phyloP scores from a whole-genome alignment of 2,888 invertebrate genomes.

The Drosophila melanosoma region DNA sequence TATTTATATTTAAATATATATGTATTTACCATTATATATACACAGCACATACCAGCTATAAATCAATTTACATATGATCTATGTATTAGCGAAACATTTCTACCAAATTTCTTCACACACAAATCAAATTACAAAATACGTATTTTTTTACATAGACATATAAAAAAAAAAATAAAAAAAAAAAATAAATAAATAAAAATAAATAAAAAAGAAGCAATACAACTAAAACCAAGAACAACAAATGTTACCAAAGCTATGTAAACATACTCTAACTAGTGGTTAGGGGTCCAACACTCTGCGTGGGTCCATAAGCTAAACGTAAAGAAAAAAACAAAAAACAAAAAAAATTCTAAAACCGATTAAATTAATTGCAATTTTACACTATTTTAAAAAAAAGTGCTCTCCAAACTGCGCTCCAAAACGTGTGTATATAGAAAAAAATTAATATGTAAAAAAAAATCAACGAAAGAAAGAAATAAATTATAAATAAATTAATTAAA shows the following conservation, averaged over 20 bases:
- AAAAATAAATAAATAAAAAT: constrained; percentile 17
- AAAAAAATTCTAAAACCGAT: not conserved
- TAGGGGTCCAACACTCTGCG: constrained; percentile 33
- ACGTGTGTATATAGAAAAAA: constrained; percentile 42
- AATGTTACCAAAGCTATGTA: constrained; percentile 34
- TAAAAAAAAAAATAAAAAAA: constrained; percentile 20
- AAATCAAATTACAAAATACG: constrained; percentile 12
- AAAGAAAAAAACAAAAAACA: not conserved
- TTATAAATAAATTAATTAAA: not conserved
- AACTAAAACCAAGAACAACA: not conserved
- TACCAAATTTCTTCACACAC: constrained; percentile 24
- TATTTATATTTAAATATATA: constrained; percentile 1
- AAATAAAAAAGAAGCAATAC: no score
- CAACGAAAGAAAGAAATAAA: not conserved
- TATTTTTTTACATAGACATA: constrained; percentile 48
- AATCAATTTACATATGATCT: constrained; percentile 38
- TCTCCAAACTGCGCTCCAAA: constrained; percentile 21
- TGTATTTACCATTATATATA: constrained; percentile 18
- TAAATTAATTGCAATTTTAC: constrained; percentile 5
- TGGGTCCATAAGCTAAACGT: constrained; percentile 14
- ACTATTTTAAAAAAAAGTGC: not conserved
- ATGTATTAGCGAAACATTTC: constrained; percentile 44
- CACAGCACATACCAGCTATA: constrained; percentile 36
- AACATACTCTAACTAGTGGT: constrained; percentile 31
- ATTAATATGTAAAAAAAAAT: no score